Base-by-base conservation (phyloP, 2,113 vertebrate genomes). In the Mandrillus leucophaeus region DNA sequence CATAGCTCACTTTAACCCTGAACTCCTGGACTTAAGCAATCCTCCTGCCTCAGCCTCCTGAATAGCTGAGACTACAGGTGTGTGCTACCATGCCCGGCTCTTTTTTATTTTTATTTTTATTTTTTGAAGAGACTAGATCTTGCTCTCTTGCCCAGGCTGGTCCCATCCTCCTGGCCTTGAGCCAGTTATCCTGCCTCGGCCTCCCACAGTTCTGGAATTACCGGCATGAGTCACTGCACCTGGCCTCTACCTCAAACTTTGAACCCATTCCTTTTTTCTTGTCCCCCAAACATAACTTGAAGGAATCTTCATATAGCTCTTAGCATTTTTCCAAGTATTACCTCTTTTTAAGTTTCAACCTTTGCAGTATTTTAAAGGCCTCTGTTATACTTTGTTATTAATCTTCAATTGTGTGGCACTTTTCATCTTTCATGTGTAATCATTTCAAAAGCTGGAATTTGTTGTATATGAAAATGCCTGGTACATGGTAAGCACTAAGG, bases 341-440 rank as follows among this genome's bases (percentile, higher is more conserved):
- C 8, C 6, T 68, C 13, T 73, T 93, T 72, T 32, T 72, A 79
- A 25, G 27, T 89, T 78, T 64, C n/a, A 70, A 0, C 25, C 55
- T 81, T 93, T 70, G 22, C 40, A 89, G 16, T 94, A 66, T 59
- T 96, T 88, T 80, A 80, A 85, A 97, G 66, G 16, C 38, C 64
- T 91, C 18, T 43, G 17, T 38, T n/a, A 6, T 3, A 4, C 5
- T 70, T 86, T 55, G 23, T 43, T 45, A 1, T 79, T 70, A 73
- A 12, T 75, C 45, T 18, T 95, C 20, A 18, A 9, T 76, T 72
- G 25, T 40, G 2, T 88, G 95, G 13, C 4, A 22, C 70, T 76
- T 90, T 52, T 57, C 16, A 35, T 90, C 20, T 70, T 95, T 90
- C 55, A 2, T 73, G 81, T 64, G 40, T 78, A 94, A 90, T 76